Evolutionary conservation across 92 coral and sea anemone genomes (phyloP).

Genomic region (Palythoa heliodiscus): DNA sequence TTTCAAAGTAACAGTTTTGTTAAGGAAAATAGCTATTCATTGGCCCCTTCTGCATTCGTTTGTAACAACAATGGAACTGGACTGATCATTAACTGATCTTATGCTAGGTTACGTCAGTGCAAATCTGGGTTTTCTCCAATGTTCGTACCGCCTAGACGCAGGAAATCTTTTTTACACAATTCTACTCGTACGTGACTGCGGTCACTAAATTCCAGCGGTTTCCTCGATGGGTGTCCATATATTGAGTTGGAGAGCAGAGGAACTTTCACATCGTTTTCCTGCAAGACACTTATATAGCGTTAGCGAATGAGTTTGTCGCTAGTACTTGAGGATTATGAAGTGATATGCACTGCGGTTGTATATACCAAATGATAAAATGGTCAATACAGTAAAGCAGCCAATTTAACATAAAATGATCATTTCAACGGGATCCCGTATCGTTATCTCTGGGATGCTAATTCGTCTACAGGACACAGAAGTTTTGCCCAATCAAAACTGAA

Average conservation of each 20-base stretch:
- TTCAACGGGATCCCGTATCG: too few species aligned
- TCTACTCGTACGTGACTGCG: conserved; percentile 95
- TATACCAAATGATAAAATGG: too few species aligned
- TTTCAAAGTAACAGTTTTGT: too few species aligned
- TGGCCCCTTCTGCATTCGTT: neutral
- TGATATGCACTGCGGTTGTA: too few species aligned
- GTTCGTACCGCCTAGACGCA: conserved; percentile 91
- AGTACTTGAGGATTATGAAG: too few species aligned
- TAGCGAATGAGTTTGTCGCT: too few species aligned
- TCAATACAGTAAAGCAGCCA: too few species aligned
- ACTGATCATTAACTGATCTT: neutral
- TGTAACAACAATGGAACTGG: neutral
- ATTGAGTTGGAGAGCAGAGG: conserved; percentile 85
- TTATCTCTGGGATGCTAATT: too few species aligned
- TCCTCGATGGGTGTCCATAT: conserved; percentile 85
- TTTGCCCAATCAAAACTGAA: too few species aligned
- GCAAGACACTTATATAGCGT: neutral
- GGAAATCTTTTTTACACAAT: conserved; percentile 92
- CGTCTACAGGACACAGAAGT: too few species aligned
- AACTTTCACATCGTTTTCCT: conserved; percentile 75
- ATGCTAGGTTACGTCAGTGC: conserved; percentile 42
- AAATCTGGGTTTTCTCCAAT: conserved; percentile 75
- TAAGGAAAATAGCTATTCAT: neutral
- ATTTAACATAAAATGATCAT: too few species aligned
- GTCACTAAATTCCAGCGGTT: conserved; percentile 86